Conservation (phyloP, 2,797 vertebrate species). For the Scomberomorus guttatus region DNA sequence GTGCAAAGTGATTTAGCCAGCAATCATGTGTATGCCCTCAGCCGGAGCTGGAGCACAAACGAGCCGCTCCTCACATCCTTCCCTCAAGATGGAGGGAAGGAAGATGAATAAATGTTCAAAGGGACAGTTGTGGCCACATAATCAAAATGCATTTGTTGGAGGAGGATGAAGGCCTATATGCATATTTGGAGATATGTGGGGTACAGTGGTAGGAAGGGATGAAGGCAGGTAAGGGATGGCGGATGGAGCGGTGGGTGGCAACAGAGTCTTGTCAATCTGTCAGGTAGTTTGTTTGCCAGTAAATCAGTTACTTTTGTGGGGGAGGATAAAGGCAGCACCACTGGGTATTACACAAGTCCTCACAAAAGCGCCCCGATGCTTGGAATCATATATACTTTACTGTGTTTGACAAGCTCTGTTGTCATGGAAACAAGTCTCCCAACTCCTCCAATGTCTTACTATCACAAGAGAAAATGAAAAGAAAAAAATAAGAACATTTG, state of each 20-base stretch:
- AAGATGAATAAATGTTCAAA: constrained; percentile 14
- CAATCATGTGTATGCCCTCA: constrained; percentile 42
- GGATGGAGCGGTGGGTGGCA: constrained; percentile 25
- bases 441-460: constrained; percentile 58
- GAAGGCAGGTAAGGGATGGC: constrained; percentile 9
- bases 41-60: constrained; percentile 27
- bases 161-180: background rate
- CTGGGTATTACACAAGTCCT: constrained; percentile 74
- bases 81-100: constrained; percentile 26
- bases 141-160: background rate
- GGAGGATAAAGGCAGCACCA: constrained; percentile 64
- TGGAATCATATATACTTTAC: constrained; percentile 69
- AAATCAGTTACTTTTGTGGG: constrained; percentile 63
- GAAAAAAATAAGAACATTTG: background rate
- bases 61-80: constrained; percentile 17
- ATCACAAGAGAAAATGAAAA: constrained; percentile 13
- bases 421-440: constrained; percentile 80
- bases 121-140: background rate
- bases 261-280: constrained; percentile 41
- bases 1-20: constrained; percentile 33
- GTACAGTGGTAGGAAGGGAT: background rate
- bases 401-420: constrained; percentile 74
- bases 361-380: constrained; percentile 54
- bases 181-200: constrained; percentile 14
- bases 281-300: constrained; percentile 45